Evolutionary conservation across 1,140 invertebrate genomes (phyloP).

Genomic region (Tetramorium alpestre): DNA sequence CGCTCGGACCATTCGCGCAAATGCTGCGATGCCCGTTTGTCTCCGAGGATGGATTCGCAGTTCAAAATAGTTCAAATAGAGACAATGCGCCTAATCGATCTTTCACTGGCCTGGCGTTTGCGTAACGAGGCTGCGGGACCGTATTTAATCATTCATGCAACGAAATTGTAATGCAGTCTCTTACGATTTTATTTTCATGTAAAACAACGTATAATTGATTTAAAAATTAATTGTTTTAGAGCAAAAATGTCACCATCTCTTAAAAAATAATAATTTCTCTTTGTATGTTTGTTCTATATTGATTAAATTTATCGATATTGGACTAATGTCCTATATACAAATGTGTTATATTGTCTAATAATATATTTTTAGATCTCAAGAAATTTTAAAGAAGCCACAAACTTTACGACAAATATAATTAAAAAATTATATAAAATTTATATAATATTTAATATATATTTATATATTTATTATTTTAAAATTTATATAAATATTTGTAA

Average conservation of each 20-base stretch:
- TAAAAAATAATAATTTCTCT: background rate
- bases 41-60: conserved; percentile 80
- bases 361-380: background rate
- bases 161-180: background rate
- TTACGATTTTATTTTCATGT: background rate
- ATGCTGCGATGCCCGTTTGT: conserved; percentile 81
- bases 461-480: too few relatives aligned
- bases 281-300: background rate
- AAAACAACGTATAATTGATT: background rate
- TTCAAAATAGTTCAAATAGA: conserved; percentile 81
- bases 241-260: background rate
- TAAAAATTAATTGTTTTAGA: background rate
- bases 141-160: conserved; percentile 40
- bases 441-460: too few relatives aligned
- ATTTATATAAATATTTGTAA: background rate
- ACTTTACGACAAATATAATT: background rate
- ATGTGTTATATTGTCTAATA: background rate
- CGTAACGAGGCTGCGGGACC: conserved; percentile 15
- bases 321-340: background rate
- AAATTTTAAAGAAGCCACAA: background rate
- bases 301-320: background rate
- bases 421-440: background rate
- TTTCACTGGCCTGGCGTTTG: conserved; percentile 66
- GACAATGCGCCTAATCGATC: conserved; percentile 79
- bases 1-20: conserved; percentile 73